Conservation (phyloP, 2,888 invertebrate species). For the Xanthia icteritia region DNA sequence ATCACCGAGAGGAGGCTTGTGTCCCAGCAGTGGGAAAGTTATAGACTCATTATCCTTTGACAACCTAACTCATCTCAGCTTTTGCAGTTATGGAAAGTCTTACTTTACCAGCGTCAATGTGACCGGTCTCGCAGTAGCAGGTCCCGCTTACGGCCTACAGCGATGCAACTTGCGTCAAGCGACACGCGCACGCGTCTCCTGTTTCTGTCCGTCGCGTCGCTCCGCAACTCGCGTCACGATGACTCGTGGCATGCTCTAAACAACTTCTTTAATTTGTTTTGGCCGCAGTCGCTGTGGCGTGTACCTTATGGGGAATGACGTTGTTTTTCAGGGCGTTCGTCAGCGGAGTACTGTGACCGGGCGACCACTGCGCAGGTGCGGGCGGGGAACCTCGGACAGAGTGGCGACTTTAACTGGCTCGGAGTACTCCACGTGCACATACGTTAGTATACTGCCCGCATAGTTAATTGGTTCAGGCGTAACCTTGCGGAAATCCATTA, state of each 20-base stretch:
- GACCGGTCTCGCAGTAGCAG: too few species aligned
- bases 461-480: too few species aligned
- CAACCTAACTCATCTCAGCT: neutral
- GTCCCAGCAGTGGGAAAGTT: neutral
- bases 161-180: neutral
- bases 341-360: conserved; percentile 34
- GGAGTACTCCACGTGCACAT: conserved; percentile 76
- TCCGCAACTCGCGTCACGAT: neutral
- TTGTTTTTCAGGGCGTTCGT: conserved; percentile 6
- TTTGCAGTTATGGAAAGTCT: neutral
- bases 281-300: neutral
- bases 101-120: neutral
- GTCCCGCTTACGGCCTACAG: neutral
- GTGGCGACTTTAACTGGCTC: conserved; percentile 75
- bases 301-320: neutral
- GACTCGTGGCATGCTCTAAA: too few species aligned
- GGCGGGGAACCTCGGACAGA: conserved; percentile 69
- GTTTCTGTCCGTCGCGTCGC: neutral
- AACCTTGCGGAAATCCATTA: too few species aligned
- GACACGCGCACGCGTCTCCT: neutral
- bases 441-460: conserved; percentile 69
- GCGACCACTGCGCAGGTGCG: conserved; percentile 31
- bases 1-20: neutral
- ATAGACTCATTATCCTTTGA: neutral
- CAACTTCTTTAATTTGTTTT: neutral